phyloP scores from a whole-genome alignment of 1,140 invertebrate species.

The Saccostrea glomerata region DNA sequence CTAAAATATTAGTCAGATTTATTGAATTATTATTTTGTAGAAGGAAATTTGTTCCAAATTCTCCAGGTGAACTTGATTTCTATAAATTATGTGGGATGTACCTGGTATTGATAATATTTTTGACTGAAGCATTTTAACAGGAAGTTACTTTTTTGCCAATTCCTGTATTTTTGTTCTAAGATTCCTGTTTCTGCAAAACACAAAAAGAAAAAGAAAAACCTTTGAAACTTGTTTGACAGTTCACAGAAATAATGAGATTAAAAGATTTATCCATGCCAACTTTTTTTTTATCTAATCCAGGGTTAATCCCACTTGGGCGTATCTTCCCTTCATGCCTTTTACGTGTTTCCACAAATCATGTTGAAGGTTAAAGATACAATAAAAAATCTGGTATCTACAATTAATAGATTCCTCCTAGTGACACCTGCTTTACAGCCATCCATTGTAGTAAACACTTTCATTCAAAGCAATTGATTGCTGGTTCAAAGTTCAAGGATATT shows the following conservation, averaged over 20 bases:
- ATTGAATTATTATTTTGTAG: too few species aligned
- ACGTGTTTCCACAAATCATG: not conserved
- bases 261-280: conserved; percentile 30
- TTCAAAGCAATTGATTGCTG: not conserved
- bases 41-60: too few species aligned
- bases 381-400: conserved; percentile 9
- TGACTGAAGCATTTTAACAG: too few species aligned
- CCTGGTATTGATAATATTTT: too few species aligned
- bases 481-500: conserved; percentile 4
- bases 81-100: too few species aligned
- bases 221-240: not conserved
- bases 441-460: not conserved
- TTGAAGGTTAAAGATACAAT: conserved; percentile 14
- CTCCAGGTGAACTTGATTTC: too few species aligned
- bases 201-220: not conserved
- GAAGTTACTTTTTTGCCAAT: not conserved
- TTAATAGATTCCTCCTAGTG: not conserved
- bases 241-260: conserved; percentile 14
- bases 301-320: conserved; percentile 25
- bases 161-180: not conserved
- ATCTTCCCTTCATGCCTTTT: conserved; percentile 6
- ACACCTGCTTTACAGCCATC: conserved; percentile 13
- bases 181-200: not conserved
- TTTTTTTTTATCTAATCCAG: conserved; percentile 36
- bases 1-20: not conserved